Conservation (phyloP, 2,797 vertebrate genomes). For the Ibycter americanus region DNA sequence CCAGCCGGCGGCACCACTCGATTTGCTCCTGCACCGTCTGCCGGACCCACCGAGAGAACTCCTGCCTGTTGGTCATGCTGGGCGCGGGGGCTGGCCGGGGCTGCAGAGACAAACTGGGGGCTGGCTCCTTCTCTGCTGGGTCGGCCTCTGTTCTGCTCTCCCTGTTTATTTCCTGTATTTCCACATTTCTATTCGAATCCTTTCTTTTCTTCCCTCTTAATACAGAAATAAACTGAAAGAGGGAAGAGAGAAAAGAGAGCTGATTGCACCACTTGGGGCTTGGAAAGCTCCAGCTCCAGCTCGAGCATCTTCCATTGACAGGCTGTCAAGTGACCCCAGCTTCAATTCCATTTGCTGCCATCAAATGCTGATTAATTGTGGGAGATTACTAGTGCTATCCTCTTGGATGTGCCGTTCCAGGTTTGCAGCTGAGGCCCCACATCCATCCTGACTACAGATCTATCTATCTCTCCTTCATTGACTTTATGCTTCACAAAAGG, state of each 20-base stretch:
- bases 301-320: neutral
- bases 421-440: neutral
- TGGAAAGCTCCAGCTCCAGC: neutral
- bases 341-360: neutral
- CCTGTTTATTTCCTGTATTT: neutral
- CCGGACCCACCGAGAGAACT: slow-evolving; percentile 49
- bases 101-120: slow-evolving; percentile 2
- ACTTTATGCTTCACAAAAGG: neutral
- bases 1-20: slow-evolving; percentile 72
- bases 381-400: neutral
- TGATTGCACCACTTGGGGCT: neutral
- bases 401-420: neutral
- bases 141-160: neutral
- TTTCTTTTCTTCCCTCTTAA: slow-evolving; percentile 79
- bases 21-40: slow-evolving; percentile 82
- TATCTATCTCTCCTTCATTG: neutral
- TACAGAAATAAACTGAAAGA: slow-evolving; percentile 84
- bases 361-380: neutral
- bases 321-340: neutral
- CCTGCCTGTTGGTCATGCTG: slow-evolving; percentile 4
- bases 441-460: neutral
- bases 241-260: neutral
- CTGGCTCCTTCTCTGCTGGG: slow-evolving; percentile 51
- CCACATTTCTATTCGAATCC: neutral
- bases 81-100: neutral